Percentiles rank a stretch among this genome's conserved stretches.
Evolutionary conservation across 2,888 invertebrate species (phyloP).

Genomic region (Cryptophagus acutangulus): DNA sequence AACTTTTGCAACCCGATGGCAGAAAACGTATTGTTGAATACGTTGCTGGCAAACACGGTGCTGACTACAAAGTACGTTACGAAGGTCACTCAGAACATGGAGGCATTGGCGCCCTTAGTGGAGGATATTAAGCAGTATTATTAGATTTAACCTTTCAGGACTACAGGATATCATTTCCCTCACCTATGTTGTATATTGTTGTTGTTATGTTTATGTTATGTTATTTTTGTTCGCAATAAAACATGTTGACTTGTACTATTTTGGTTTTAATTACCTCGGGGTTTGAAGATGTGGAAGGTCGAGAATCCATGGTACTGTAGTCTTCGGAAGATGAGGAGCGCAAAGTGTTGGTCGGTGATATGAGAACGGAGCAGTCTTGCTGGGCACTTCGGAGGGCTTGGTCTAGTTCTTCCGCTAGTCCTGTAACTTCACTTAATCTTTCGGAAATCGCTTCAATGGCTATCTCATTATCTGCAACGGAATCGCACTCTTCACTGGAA

Average conservation of each 20-base stretch:
- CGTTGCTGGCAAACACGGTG: constrained; percentile 42
- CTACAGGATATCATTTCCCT: constrained; percentile 17
- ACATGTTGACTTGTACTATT: constrained; percentile 29
- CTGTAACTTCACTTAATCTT: constrained; percentile 60
- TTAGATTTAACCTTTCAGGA: constrained; percentile 8
- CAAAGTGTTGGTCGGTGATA: constrained; percentile 41
- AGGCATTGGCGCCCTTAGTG: constrained; percentile 29
- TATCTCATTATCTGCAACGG: constrained; percentile 50
- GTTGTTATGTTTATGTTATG: constrained; percentile 17
- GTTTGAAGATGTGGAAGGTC: constrained; percentile 13
- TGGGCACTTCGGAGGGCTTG: constrained; percentile 53
- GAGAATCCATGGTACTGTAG: constrained; percentile 24
- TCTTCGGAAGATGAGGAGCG: constrained; percentile 32
- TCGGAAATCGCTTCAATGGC: constrained; percentile 65
- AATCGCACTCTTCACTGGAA: constrained; percentile 14
- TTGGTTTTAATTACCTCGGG: constrained; percentile 26
- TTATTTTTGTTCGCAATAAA: constrained; percentile 36
- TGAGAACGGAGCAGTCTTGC: constrained; percentile 42
- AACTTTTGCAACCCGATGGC: constrained; percentile 41
- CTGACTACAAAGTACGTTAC: constrained; percentile 38
- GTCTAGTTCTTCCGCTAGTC: constrained; percentile 63
- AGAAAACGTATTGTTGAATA: constrained; percentile 43
- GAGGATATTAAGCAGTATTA: constrained; percentile 22
- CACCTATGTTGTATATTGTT: constrained; percentile 33
- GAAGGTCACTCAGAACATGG: constrained; percentile 28